These are phyloP conservation scores for Cancer borealis DNA, from an alignment of 2,888 invertebrate genomes.

Conservation along the genomic window DNA sequence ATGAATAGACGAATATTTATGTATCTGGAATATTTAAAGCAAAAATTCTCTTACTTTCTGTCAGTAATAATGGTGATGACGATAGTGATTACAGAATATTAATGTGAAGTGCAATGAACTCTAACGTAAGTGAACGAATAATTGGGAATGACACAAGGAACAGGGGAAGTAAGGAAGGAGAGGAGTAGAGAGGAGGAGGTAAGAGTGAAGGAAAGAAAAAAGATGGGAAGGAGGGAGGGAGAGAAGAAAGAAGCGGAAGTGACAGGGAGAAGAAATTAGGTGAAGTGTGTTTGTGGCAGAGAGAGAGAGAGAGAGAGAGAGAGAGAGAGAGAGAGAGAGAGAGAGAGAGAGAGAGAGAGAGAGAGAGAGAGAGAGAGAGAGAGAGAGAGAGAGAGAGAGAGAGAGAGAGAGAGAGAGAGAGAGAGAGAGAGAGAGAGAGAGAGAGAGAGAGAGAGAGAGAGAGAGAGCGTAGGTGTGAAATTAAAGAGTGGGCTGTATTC, in stretches of 20 bases:
- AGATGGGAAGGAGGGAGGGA: not conserved
- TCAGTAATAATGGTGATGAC: not conserved
- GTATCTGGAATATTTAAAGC: not conserved
- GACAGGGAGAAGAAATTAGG: not conserved
- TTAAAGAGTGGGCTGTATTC: too few species aligned
- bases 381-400: not conserved
- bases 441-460: conserved; percentile 57
- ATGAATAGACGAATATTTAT: too few species aligned
- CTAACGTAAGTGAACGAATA: not conserved
- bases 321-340: conserved; percentile 40
- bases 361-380: conserved; percentile 18
- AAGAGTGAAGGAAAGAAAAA: not conserved
- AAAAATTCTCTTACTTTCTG: not conserved
- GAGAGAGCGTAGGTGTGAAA: too few species aligned
- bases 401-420: conserved; percentile 7
- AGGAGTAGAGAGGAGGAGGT: too few species aligned
- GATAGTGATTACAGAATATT: not conserved
- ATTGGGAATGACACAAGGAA: not conserved
- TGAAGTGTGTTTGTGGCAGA: not conserved
- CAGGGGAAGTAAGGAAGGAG: not conserved
- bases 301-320: not conserved
- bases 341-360: conserved; percentile 10
- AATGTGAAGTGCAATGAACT: too few species aligned
- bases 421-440: conserved; percentile 51
- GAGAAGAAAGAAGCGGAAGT: not conserved